phyloP scores from a whole-genome alignment of 2,797 vertebrate genomes.

The Peromyscus nudipes region DNA sequence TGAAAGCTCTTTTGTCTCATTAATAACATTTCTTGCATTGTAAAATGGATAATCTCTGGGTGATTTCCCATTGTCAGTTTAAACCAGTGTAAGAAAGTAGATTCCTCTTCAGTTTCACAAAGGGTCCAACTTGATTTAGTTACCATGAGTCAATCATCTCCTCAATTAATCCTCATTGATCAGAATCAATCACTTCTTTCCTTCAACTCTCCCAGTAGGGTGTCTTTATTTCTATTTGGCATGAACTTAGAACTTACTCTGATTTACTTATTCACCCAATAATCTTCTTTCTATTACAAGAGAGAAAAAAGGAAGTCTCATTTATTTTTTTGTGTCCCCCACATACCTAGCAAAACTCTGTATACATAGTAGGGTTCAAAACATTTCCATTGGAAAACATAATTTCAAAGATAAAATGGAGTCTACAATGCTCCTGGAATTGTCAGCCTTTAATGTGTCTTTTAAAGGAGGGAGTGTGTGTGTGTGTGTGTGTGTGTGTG shows the following conservation, averaged over 20 bases:
- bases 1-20: constrained; percentile 61
- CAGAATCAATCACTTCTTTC: constrained; percentile 65
- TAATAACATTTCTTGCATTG: constrained; percentile 56
- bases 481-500: neutral
- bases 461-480: constrained; percentile 5
- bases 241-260: neutral
- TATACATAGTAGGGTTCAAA: constrained; percentile 20
- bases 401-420: constrained; percentile 40
- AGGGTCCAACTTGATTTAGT: constrained; percentile 59
- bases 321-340: neutral
- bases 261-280: constrained; percentile 44
- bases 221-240: constrained; percentile 43
- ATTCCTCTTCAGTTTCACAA: constrained; percentile 59
- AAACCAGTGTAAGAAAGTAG: constrained; percentile 46
- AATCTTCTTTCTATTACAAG: neutral
- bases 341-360: neutral
- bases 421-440: neutral
- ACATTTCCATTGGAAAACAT: neutral
- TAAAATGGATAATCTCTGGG: constrained; percentile 52
- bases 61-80: constrained; percentile 24
- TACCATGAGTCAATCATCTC: constrained; percentile 54
- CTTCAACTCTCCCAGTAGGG: neutral
- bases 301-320: neutral
- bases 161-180: constrained; percentile 54
- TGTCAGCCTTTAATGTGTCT: neutral